A percentile compares a stretch with the other conserved stretches of the same genome.
Evolutionary conservation across 2,113 vertebrate species (phyloP).

Genomic region (Cyrtonyx montezumae): DNA sequence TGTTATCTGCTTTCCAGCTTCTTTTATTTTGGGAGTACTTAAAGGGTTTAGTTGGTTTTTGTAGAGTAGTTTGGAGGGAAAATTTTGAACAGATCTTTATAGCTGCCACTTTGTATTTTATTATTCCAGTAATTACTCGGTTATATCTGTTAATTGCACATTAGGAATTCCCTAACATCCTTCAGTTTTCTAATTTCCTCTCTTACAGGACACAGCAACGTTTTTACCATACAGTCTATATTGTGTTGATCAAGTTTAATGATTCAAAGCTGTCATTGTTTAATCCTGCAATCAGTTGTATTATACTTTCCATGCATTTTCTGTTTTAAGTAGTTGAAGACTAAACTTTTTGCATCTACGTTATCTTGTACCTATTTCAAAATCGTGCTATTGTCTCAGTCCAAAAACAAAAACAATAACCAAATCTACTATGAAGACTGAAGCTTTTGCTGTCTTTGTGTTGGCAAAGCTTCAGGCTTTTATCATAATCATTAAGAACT

Average conservation of each 20-base stretch:
- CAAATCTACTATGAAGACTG: neutral
- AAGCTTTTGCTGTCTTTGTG: neutral
- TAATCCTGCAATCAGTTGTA: neutral
- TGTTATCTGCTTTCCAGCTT: neutral
- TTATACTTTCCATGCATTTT: neutral
- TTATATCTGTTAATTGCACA: neutral
- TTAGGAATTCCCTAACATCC: neutral
- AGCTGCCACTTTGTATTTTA: neutral
- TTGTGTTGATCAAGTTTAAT: neutral
- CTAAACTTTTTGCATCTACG: neutral
- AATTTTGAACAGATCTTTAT: neutral
- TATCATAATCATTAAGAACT: neutral
- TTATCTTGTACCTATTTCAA: neutral
- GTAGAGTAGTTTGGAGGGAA: fast-evolving
- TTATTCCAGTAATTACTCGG: neutral
- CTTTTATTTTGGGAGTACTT: neutral
- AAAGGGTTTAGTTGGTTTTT: neutral
- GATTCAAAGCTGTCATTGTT: neutral
- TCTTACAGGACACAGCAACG: neutral
- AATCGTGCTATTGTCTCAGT: neutral
- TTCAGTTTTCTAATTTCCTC: neutral
- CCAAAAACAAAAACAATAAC: neutral
- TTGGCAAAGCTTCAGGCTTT: neutral
- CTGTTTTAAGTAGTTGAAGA: neutral
- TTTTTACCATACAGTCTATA: neutral